A percentile compares a stretch with the other conserved stretches of the same genome.
phyloP scores from a whole-genome alignment of 2,888 invertebrate genomes.

The Deilephila porcellus region DNA sequence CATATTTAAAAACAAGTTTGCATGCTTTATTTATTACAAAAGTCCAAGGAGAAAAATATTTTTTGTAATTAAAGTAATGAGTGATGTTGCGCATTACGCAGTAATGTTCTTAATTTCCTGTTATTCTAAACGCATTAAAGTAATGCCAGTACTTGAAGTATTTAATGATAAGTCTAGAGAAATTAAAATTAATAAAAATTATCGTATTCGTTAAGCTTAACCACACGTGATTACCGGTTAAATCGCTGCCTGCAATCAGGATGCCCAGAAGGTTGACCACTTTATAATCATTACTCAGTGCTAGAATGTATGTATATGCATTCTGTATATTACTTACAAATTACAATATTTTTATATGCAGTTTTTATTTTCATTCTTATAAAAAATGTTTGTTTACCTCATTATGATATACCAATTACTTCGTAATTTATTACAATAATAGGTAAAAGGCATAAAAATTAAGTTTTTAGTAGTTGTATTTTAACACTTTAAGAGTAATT shows the following conservation, averaged over 20 bases:
- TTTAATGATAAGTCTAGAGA: neutral
- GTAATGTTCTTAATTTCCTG: neutral
- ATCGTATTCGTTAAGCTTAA: neutral
- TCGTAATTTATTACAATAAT: too few relatives aligned
- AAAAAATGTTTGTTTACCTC: too few relatives aligned
- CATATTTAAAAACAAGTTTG: too few relatives aligned
- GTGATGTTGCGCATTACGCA: neutral
- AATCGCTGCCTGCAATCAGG: neutral
- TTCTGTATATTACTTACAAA: neutral
- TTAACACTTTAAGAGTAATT: neutral
- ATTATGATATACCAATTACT: too few relatives aligned
- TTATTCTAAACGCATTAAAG: neutral
- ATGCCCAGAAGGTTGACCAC: neutral
- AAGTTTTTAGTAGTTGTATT: too few relatives aligned
- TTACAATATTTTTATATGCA: neutral
- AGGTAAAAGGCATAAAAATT: too few relatives aligned
- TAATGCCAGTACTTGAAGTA: neutral
- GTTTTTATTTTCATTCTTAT: neutral
- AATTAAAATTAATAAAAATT: neutral
- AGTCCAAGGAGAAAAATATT: neutral
- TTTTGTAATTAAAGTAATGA: neutral
- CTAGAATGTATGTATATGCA: neutral
- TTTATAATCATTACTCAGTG: neutral
- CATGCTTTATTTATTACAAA: too few relatives aligned
- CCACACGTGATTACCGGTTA: constrained; percentile 3